Conservation (phyloP, 2,888 invertebrate genomes). For the Plutella xylostella region DNA sequence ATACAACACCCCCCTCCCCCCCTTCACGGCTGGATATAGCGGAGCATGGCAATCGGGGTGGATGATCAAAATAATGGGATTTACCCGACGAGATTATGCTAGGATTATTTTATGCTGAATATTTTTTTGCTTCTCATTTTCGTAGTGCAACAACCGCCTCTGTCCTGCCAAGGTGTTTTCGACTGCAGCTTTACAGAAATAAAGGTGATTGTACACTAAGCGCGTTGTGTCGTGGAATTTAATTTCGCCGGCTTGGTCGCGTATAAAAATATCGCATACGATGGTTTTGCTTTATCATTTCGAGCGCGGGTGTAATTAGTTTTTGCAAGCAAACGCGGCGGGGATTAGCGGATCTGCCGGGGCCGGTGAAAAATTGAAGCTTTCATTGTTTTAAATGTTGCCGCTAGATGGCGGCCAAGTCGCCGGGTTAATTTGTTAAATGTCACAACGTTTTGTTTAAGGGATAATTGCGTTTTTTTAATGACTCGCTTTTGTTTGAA, state of each 20-base stretch:
- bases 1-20: constrained; percentile 17
- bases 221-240: constrained; percentile 36
- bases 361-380: constrained; percentile 56
- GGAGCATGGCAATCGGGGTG: constrained; percentile 32
- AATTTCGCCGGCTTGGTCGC: constrained; percentile 42
- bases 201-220: constrained; percentile 24
- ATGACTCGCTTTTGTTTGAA: too few species aligned
- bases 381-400: constrained; percentile 62
- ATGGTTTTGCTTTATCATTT: constrained; percentile 69
- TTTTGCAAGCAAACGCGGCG: constrained; percentile 46
- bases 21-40: constrained; percentile 11
- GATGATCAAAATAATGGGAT: constrained; percentile 66
- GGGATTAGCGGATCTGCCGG: constrained; percentile 32
- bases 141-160: constrained; percentile 2
- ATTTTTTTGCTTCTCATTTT: constrained; percentile 29
- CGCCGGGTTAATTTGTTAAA: constrained; percentile 27
- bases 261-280: constrained; percentile 68
- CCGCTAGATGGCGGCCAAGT: constrained; percentile 34
- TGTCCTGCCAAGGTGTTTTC: neutral
- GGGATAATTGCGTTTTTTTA: constrained; percentile 34
- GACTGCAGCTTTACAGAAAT: neutral
- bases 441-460: constrained; percentile 19
- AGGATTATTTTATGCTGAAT: constrained; percentile 63
- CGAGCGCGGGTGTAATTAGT: constrained; percentile 64
- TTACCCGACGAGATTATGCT: constrained; percentile 60